Evolutionary conservation across 2,888 invertebrate genomes (phyloP).

Genomic region (Oscheius sp.): DNA sequence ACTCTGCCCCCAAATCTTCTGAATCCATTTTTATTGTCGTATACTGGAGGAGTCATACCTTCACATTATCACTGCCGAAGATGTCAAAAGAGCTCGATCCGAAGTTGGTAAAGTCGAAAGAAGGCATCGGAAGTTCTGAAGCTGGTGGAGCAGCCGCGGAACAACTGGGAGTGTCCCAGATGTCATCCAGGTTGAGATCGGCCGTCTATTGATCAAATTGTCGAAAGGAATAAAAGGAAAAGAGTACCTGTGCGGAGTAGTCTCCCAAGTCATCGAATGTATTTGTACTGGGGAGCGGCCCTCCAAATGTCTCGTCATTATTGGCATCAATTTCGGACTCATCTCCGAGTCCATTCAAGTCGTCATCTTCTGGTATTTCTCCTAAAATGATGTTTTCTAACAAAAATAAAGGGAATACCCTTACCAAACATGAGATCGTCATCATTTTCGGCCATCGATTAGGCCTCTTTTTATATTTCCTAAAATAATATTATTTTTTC

Average conservation of each 20-base stretch:
- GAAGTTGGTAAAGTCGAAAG: conserved; percentile 29
- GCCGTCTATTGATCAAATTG: conserved; percentile 49
- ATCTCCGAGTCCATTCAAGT: conserved; percentile 29
- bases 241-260: conserved; percentile 59
- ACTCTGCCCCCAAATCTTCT: conserved; percentile 19
- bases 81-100: conserved; percentile 22
- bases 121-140: conserved; percentile 53
- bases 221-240: conserved; percentile 15
- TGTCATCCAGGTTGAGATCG: conserved; percentile 56
- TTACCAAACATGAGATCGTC: conserved; percentile 33
- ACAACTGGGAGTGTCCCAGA: conserved; percentile 52
- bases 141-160: conserved; percentile 54
- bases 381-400: background rate
- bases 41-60: no score
- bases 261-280: conserved; percentile 57
- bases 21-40: no score
- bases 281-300: conserved; percentile 40
- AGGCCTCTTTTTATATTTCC: no score
- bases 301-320: conserved; percentile 72
- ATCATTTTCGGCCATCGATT: background rate
- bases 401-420: background rate
- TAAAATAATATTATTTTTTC: no score
- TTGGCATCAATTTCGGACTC: conserved; percentile 62
- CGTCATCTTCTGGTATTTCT: conserved; percentile 31
- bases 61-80: conserved; percentile 20